Base-by-base conservation (phyloP, 2,797 vertebrate species). In the Anolis apletophallus region DNA sequence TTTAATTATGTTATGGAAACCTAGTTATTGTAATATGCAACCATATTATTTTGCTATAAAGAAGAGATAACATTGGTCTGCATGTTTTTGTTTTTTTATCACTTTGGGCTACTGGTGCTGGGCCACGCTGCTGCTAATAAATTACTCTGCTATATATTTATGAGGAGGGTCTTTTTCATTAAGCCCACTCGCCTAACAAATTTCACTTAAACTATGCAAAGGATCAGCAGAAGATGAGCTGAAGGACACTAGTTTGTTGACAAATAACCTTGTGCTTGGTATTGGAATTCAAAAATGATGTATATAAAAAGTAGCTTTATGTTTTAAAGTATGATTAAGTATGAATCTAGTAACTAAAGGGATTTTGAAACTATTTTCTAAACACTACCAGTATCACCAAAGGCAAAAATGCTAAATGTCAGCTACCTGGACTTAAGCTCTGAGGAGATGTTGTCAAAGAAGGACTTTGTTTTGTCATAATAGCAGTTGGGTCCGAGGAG, bases 381-480 rank as follows among this genome's bases (percentile, higher is more conserved):
- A 26, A 59, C 3, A 9, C 69, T 26, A 71, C n/a, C 36, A 68
- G 61, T 0, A 1, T 6, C 34, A 77, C 32, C 3, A 9, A 80
- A 19, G 14, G 10, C 29, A 11, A 57, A 81, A 71, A 4, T 76
- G 83, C 74, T 16, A 1, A 29, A 46, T 54, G 81, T 52, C 0
- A 74, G 80, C 92, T 92, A 99, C 99, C 98, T 98, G 72, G 97
- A 96, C 80, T 98, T 98, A 84, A 98, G 96, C 81, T 98, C 98
- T 74, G 98, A 99, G 0, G 98, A 98, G 92, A 99, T 98, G 92
- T 99, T 99, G 94, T 99, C 98, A 84, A 98, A 99, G 95, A 99
- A 99, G 7, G 97, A 99, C 94, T 99, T 99, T 80, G 98, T 96
- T 93, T 98, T 99, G 95, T 99, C 96, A 3, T 99, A 99, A 91